Percentiles rank a stretch among this genome's conserved stretches.
Conservation (phyloP, 2,797 vertebrate species). For the Aldrovandia affinis region DNA sequence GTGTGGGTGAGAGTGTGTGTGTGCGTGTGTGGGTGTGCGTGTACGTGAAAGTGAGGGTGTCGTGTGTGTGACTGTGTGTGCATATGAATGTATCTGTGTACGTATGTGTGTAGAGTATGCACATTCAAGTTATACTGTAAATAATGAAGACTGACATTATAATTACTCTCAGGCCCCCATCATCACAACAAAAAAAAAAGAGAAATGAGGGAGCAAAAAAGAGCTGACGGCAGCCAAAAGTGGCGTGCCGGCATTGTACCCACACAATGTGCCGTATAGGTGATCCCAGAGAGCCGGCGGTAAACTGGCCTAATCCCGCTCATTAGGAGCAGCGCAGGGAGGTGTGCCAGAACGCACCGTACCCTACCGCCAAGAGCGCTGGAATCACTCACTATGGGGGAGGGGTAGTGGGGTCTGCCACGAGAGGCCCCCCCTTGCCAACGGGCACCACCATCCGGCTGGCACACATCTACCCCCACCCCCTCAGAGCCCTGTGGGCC, state of each 20-base stretch:
- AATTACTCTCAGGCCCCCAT: slow-evolving; percentile 35
- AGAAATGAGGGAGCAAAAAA: slow-evolving; percentile 19
- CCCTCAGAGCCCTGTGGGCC: slow-evolving; percentile 32
- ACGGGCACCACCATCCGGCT: slow-evolving; percentile 57
- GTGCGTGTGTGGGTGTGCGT: too few relatives aligned
- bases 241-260: slow-evolving; percentile 66
- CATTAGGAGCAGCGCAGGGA: slow-evolving; percentile 76
- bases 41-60: too few relatives aligned
- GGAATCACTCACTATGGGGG: slow-evolving; percentile 70
- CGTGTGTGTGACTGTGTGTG: too few relatives aligned
- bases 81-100: too few relatives aligned
- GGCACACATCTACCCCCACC: slow-evolving; percentile 43
- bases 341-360: slow-evolving; percentile 69
- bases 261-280: slow-evolving; percentile 72
- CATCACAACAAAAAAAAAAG: too few relatives aligned
- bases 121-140: too few relatives aligned
- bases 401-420: slow-evolving; percentile 64
- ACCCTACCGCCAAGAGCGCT: slow-evolving; percentile 61
- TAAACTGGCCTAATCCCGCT: slow-evolving; percentile 82
- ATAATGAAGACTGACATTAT: slow-evolving; percentile 33
- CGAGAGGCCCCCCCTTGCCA: slow-evolving; percentile 60
- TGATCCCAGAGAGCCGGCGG: slow-evolving; percentile 73
- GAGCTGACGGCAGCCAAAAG: slow-evolving; percentile 59
- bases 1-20: too few relatives aligned
- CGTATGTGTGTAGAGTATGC: too few relatives aligned